Percentiles rank a stretch among this genome's conserved stretches.
Evolutionary conservation across 2,113 vertebrate species (phyloP).

Genomic region (Chamaetylas fuelleborni): DNA sequence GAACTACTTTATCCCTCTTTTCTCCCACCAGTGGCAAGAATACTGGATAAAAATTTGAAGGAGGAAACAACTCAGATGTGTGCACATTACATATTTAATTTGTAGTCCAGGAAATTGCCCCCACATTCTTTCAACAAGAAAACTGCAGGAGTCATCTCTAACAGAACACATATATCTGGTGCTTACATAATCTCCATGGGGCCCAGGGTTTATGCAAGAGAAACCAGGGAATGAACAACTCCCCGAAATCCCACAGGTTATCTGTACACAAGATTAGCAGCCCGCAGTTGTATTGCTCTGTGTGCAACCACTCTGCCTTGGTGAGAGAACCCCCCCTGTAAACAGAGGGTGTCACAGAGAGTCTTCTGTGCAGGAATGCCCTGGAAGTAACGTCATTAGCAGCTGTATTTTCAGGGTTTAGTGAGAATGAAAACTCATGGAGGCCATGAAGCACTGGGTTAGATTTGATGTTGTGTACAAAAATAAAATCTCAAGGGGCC

Average conservation of each 20-base stretch:
- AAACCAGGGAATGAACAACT: not conserved
- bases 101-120: not conserved
- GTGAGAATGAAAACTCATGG: not conserved
- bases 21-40: not conserved
- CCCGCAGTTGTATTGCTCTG: not conserved
- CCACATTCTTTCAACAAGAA: not conserved
- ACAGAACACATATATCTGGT: fast-evolving
- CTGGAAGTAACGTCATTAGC: not conserved
- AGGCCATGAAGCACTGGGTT: not conserved
- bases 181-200: not conserved
- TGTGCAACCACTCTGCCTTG: not conserved
- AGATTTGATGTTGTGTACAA: not conserved
- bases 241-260: not conserved
- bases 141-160: not conserved
- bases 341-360: not conserved
- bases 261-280: not conserved
- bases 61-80: not conserved
- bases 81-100: not conserved
- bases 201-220: not conserved
- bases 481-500: not conserved
- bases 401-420: not conserved
- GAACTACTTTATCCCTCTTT: not conserved
- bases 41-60: not conserved
- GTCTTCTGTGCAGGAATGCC: not conserved
- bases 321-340: not conserved